Evolutionary conservation across 2,888 invertebrate species (phyloP).

Genomic region (Archips xylosteana): DNA sequence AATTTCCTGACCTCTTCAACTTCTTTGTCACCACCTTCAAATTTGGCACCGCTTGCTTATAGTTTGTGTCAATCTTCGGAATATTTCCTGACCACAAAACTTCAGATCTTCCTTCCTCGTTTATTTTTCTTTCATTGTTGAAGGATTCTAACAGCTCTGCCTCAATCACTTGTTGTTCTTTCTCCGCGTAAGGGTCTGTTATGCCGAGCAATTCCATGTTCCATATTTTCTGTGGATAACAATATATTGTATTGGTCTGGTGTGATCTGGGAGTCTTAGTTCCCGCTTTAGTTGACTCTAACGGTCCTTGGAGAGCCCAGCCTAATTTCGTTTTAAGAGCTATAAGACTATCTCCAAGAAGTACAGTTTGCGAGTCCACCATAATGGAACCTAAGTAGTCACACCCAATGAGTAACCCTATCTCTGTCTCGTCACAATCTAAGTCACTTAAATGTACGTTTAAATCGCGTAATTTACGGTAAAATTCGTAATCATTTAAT

Average conservation of each 20-base stretch:
- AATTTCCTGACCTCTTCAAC: slow-evolving; percentile 47
- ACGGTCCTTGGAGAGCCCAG: slow-evolving; percentile 15
- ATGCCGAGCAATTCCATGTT: slow-evolving; percentile 46
- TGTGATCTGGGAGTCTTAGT: too few species aligned
- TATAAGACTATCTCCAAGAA: too few species aligned
- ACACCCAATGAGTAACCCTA: too few species aligned
- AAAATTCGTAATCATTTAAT: too few species aligned
- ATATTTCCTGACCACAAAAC: neutral
- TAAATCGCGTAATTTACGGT: too few species aligned
- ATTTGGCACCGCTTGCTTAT: neutral
- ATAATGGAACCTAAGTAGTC: too few species aligned
- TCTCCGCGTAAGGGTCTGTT: neutral
- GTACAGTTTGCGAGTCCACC: too few species aligned
- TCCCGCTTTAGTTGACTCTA: slow-evolving; percentile 28
- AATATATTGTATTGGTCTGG: neutral
- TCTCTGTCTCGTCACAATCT: too few species aligned
- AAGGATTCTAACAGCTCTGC: neutral
- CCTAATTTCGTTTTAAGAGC: slow-evolving; percentile 2
- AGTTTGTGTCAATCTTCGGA: neutral
- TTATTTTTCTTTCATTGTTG: neutral
- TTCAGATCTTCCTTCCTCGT: neutral
- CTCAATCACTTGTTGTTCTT: neutral
- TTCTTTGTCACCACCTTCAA: neutral
- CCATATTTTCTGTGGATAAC: slow-evolving; percentile 44
- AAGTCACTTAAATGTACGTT: too few species aligned